Evolutionary conservation across 2,888 invertebrate species (phyloP).

Genomic region (Hecatera dysodea): DNA sequence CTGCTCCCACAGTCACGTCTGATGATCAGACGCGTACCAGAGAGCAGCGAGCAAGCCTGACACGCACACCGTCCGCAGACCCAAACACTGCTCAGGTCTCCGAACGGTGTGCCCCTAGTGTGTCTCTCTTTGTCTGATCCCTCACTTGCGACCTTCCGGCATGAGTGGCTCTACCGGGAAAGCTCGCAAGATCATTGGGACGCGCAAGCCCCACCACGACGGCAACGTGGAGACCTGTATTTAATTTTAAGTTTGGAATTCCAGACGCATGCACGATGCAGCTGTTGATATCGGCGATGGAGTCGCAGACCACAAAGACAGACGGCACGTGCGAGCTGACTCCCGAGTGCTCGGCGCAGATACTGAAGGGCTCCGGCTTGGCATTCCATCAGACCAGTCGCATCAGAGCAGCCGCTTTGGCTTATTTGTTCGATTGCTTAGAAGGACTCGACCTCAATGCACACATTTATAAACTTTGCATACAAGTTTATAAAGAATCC

Average conservation of each 20-base stretch:
- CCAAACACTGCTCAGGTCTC: too few relatives aligned
- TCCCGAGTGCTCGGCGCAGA: slow-evolving; percentile 82
- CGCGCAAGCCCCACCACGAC: too few relatives aligned
- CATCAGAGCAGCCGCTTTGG: slow-evolving; percentile 78
- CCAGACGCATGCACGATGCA: slow-evolving; percentile 89
- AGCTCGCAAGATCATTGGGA: too few relatives aligned
- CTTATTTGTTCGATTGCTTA: slow-evolving; percentile 85
- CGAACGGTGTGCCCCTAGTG: too few relatives aligned
- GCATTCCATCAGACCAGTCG: slow-evolving; percentile 87
- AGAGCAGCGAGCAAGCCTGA: too few relatives aligned
- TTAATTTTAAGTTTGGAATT: slow-evolving; percentile 57
- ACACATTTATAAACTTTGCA: slow-evolving; percentile 86
- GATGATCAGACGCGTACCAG: too few relatives aligned
- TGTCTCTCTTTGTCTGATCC: too few relatives aligned
- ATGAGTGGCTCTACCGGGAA: too few relatives aligned
- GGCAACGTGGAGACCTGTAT: too few relatives aligned
- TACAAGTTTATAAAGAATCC: slow-evolving; percentile 86
- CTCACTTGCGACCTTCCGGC: too few relatives aligned
- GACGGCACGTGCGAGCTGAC: slow-evolving; percentile 84
- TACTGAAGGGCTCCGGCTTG: slow-evolving; percentile 84
- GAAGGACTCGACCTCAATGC: slow-evolving; percentile 83
- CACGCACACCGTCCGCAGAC: too few relatives aligned
- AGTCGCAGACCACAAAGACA: slow-evolving; percentile 81
- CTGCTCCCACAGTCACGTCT: too few relatives aligned
- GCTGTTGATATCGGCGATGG: slow-evolving; percentile 86